Percentiles rank a stretch among this genome's conserved stretches.
phyloP scores from a whole-genome alignment of 2,113 vertebrate genomes.

The Glaucomys volans region DNA sequence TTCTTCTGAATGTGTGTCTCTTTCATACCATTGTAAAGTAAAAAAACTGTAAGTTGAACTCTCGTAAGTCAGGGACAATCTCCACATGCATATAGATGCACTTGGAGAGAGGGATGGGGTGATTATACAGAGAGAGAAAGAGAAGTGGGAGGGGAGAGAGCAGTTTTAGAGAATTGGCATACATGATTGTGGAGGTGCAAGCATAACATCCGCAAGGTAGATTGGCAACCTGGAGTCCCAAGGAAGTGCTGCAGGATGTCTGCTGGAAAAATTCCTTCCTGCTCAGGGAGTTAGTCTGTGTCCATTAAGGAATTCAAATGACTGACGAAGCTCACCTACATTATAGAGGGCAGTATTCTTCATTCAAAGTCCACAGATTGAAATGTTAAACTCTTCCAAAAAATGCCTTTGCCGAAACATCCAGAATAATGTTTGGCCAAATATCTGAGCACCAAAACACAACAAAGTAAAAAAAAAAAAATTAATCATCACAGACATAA shows the following conservation, averaged over 20 bases:
- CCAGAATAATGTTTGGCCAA: neutral
- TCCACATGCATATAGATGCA: too few relatives aligned
- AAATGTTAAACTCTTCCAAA: neutral
- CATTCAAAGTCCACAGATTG: neutral
- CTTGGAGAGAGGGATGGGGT: neutral
- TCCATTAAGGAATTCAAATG: neutral
- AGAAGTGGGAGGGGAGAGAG: too few relatives aligned
- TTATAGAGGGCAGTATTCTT: too few relatives aligned
- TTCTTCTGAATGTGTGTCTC: neutral
- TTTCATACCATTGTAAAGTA: neutral
- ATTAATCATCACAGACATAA: too few relatives aligned
- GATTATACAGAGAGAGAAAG: too few relatives aligned
- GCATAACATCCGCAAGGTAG: neutral
- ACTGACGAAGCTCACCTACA: neutral
- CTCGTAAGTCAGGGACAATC: neutral
- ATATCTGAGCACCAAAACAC: neutral
- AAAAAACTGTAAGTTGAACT: neutral
- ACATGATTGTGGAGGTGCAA: too few relatives aligned
- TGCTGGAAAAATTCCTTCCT: neutral
- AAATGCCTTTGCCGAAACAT: neutral
- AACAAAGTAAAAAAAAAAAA: neutral
- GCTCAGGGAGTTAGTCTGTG: neutral
- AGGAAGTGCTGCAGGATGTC: neutral
- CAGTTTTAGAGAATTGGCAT: neutral
- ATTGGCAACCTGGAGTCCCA: neutral